A percentile compares a stretch with the other conserved stretches of the same genome.
phyloP scores from a whole-genome alignment of 2,113 vertebrate species.

The Cebus imitator region DNA sequence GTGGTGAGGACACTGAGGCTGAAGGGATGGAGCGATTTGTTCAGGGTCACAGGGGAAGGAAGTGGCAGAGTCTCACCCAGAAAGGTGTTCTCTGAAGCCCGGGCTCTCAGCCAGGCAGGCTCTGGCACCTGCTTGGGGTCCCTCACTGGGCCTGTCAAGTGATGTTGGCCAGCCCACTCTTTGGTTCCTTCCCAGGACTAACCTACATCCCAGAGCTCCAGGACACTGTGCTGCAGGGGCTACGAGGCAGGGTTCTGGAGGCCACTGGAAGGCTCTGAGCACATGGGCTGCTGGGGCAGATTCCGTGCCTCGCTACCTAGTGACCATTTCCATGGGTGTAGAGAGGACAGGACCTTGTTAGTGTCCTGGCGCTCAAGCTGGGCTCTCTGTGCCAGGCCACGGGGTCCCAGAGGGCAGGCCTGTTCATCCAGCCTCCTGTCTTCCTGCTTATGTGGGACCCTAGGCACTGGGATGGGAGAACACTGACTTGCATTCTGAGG shows the following conservation, averaged over 20 bases:
- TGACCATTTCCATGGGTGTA: neutral
- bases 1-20: neutral
- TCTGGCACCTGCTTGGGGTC: neutral
- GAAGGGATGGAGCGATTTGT: neutral
- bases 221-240: neutral
- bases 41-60: accelerated
- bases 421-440: neutral
- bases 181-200: neutral
- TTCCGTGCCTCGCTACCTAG: neutral
- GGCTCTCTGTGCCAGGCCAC: neutral
- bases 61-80: neutral
- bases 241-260: neutral
- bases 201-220: neutral
- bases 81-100: neutral
- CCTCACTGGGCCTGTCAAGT: neutral
- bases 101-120: neutral
- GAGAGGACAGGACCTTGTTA: too few species aligned
- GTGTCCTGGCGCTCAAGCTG: neutral
- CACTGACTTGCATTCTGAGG: neutral
- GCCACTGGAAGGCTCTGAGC: neutral
- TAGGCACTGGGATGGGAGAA: neutral
- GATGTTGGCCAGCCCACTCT: neutral
- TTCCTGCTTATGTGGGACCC: neutral
- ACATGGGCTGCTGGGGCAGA: neutral
- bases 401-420: accelerated